Conservation (phyloP, 2,113 vertebrate genomes). For the Isurus oxyrinchus region DNA sequence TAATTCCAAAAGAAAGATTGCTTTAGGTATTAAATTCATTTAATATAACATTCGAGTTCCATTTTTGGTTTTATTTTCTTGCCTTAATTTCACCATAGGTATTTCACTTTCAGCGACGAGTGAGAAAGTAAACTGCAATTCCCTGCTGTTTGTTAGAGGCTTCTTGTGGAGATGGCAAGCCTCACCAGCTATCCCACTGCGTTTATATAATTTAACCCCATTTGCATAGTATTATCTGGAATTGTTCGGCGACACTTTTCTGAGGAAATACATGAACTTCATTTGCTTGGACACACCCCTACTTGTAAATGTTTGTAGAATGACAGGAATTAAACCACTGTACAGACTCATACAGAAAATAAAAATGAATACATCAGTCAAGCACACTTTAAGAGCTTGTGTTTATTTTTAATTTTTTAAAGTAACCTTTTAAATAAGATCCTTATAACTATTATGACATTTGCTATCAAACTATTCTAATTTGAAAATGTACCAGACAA, state of each 20-base stretch:
- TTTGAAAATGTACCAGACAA: neutral
- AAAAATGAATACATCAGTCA: neutral
- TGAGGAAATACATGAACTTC: neutral
- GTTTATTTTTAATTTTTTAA: neutral
- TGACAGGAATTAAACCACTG: neutral
- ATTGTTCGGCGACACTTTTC: neutral
- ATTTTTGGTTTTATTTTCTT: neutral
- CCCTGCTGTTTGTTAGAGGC: neutral
- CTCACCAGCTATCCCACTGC: neutral
- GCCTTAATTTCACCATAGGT: neutral
- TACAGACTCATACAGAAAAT: neutral
- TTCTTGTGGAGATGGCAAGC: neutral
- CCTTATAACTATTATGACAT: neutral
- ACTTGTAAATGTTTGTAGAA: neutral
- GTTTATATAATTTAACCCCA: slow-evolving; percentile 32
- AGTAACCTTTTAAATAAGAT: neutral
- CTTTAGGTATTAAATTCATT: neutral
- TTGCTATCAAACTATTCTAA: neutral
- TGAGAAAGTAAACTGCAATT: neutral
- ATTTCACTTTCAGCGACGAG: neutral
- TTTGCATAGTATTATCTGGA: slow-evolving; percentile 6
- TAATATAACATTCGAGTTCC: neutral
- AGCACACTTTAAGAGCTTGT: neutral
- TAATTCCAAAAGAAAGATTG: neutral
- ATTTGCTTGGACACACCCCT: neutral